Percentiles rank a stretch among this genome's conserved stretches.
These are phyloP conservation scores for Cossypha dichroa DNA, from an alignment of 2,797 vertebrate species.

Conservation along the genomic window DNA sequence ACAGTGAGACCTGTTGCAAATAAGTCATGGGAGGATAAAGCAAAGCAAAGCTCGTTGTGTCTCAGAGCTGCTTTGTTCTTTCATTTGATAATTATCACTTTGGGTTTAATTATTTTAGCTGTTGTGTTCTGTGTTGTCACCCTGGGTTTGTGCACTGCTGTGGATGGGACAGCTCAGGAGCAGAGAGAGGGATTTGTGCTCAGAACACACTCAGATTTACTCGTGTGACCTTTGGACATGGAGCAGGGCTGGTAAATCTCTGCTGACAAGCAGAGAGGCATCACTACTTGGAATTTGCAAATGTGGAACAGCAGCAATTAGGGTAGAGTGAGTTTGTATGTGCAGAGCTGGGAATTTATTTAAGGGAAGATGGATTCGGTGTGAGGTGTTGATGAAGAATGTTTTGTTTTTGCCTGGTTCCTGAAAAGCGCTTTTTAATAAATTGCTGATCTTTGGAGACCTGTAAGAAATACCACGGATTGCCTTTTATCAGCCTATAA, in stretches of 20 bases:
- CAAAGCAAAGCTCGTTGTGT: not conserved
- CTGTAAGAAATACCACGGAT: constrained; percentile 37
- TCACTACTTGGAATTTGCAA: not conserved
- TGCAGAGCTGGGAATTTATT: not conserved
- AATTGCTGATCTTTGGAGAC: constrained; percentile 52
- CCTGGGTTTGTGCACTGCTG: not conserved
- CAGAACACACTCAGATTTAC: rapidly evolving
- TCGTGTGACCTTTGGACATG: not conserved
- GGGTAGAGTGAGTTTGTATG: not conserved
- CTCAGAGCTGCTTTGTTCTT: constrained; percentile 17
- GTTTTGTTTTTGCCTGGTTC: not conserved
- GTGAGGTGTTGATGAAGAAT: not conserved
- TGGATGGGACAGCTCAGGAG: not conserved
- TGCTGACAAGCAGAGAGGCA: not conserved
- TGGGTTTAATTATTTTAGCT: not conserved
- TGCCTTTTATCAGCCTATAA: constrained; percentile 59
- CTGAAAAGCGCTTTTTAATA: constrained; percentile 52
- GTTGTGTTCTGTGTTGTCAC: rapidly evolving
- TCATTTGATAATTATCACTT: not conserved
- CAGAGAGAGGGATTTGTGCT: not conserved
- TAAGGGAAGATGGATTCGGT: not conserved
- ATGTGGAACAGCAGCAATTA: not conserved
- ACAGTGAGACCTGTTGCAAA: not conserved
- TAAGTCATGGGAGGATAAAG: not conserved
- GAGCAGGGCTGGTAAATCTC: not conserved